Base-by-base conservation (phyloP, 2,888 invertebrate genomes). In the Epistrophe eligans region DNA sequence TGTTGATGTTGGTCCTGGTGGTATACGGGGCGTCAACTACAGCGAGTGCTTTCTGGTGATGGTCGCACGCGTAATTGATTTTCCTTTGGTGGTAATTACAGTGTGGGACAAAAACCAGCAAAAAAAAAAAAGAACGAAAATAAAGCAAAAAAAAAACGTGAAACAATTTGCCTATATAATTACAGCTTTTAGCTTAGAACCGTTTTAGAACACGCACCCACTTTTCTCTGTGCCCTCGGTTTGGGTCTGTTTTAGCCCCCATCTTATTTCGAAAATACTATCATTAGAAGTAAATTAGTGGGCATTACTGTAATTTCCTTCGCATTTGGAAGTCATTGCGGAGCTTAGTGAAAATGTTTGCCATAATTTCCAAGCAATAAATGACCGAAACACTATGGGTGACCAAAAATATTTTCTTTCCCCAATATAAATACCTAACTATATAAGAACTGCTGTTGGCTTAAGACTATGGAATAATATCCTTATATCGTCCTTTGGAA, bases 201-300 rank as follows among this genome's bases (percentile, higher is more conserved):
- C 83, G 87, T 55, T 83, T 87, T 79, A 55, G 66, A 76, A 72
- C 83, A 87, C 74, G 81, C 81, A 77, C 81, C 82, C 77, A 70
- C 55, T 52, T 67, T 52, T 19, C n/a, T n/a, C 4, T 32, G 1
- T 24, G 24, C 32, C 6, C 2, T 45, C 6, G 19, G 35, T 17
- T 19, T 8, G 13, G 17, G 35, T 19, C 15, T 52, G 40, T 50
- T 70, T 38, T 32, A 38, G 52, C 55, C n/a, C n/a, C 35, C 38
- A 15, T 62, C n/a, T 24, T 62, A 40, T 62, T 62, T 60, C 17
- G 40, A 72, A 79, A 87, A 83, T 83, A 87, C 87, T 87, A 87
- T 83, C 87, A 87, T 87, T 87, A 87, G 87, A 83, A 87, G 87
- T 83, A 87, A 87, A 87, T 87, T 87, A 87, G 87, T 87, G 83